Base-by-base conservation (phyloP, 37 sponge, comb jelly and placozoan genomes). In the Halichondria panicea region DNA sequence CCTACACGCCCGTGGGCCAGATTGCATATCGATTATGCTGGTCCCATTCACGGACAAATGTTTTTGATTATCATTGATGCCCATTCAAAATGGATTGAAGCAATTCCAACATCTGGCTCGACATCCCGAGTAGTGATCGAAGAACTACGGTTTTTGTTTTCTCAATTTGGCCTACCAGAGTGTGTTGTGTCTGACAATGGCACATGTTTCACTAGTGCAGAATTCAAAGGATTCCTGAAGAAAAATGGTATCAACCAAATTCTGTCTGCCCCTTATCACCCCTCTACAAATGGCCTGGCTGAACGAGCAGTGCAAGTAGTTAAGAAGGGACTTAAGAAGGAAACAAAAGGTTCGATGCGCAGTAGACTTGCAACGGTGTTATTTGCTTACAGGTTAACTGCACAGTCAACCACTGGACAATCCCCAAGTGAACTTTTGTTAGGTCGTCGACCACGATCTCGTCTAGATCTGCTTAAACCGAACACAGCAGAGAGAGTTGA, bases 1-100 rank as follows among this genome's bases (percentile, higher is more conserved):
- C 82, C 82, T 33, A 48, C 53, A 13, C 77, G 55, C 40, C 66
- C 74, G 18, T 81, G 74, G 74, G 8, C 38, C 9, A 19, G 74
- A 25, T 4, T 81, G 21, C 82, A 81, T 62, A 54, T 72, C 8
- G 82, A 82, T 30, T 82, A 43, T 82, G 83, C 68, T 2, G 83
- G 83, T 8, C 83, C 75, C 4, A 33, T 68, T 22, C 15, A n/a
- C 42, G 79, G 68, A 1, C 43, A 76, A 63, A 76, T 74, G 66
- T 72, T 58, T 59, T 61, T 81, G 13, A n/a, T 72, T 15, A 11
- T 84, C 3, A 52, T 84, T 9, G 78, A 76, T 59, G 84, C 70
- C 12, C 76, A 76, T 35, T 66, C 84, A 7, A 83, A 83, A 34
- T 83, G 76, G 84, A 53, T 83, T 11, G 84, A 83, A 55, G 70